Conservation (phyloP, 2,888 invertebrate species). For the Heteropelma amictum region DNA sequence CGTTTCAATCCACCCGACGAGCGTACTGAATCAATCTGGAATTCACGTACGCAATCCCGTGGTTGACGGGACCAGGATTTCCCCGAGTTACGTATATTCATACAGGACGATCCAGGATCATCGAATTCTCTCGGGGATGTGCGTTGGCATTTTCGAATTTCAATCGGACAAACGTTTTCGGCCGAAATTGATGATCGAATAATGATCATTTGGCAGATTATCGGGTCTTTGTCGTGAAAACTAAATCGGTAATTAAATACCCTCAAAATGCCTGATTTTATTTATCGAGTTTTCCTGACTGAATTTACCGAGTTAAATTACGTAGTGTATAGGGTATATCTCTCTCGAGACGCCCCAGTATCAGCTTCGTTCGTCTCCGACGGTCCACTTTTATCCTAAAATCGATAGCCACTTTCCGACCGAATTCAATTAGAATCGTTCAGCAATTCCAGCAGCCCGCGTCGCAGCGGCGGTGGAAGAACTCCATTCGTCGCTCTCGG, state of each 20-base stretch:
- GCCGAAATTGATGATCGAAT: too few species aligned
- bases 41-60: slow-evolving; percentile 55
- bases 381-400: slow-evolving; percentile 43
- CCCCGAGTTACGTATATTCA: slow-evolving; percentile 28
- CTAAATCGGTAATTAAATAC: not conserved
- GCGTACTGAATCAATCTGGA: slow-evolving; percentile 56
- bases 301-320: too few species aligned
- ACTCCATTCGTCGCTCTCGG: slow-evolving; percentile 19
- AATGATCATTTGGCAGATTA: too few species aligned
- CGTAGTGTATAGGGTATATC: slow-evolving; percentile 5
- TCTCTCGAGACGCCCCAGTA: slow-evolving; percentile 16
- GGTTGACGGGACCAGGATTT: slow-evolving; percentile 45
- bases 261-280: not conserved
- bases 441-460: slow-evolving; percentile 42
- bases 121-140: not conserved
- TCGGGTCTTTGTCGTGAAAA: too few species aligned
- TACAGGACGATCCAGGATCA: slow-evolving; percentile 35
- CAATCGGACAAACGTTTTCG: too few species aligned
- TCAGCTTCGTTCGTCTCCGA: slow-evolving; percentile 29
- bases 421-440: slow-evolving; percentile 53
- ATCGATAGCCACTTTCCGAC: slow-evolving; percentile 51
- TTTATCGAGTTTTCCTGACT: not conserved
- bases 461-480: slow-evolving; percentile 3
- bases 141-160: too few species aligned
- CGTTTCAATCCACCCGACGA: slow-evolving; percentile 54